Evolutionary conservation across 1,140 invertebrate species (phyloP), one percentile per base, ranked within the genome.

Genomic region (Limonius californicus): DNA sequence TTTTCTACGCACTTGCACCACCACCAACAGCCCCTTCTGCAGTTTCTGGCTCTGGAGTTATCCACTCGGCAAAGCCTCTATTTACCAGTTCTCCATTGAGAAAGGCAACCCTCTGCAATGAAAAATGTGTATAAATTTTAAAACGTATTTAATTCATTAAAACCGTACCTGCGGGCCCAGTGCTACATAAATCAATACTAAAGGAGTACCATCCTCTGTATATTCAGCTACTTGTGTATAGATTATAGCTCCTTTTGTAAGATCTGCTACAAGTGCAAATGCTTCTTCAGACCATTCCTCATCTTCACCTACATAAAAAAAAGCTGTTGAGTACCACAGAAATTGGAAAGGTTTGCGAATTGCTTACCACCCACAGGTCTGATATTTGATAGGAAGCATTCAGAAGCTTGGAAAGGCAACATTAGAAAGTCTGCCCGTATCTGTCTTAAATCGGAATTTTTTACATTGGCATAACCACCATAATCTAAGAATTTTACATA

Each of bases 381-480:
- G 59, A 99, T 83, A 79, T 95, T 90, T 8, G 93, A 92, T 71
- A 99, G 80, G 74, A 88, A 88, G 72, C 95, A 94, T 82, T 98
- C 96, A 32, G 91, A 89, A 45, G 95, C 93, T 85, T 98, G 96
- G 82, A 98, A 98, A 15, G 96, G 96, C 70, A 98, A 79, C 20
- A 85, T 83, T 81, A 97, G 88, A 74, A 95, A 97, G 78, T 98
- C 94, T 61, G 86, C 88, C 64, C 93, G 85, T 61, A 99, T 95
- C 80, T 95, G 91, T 71, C 91, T 85, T 69, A 97, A 83, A 61
- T 84, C 78, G 18, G 84, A 78, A 63, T 87, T 87, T 64, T 85
- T 83, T n/a, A 96, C 81, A 32, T 82, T 83, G 70, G 87, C 85
- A 76, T 91, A 98, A 47, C 95, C 96, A 20, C 97, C 97, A 75